phyloP scores from a whole-genome alignment of 2,888 invertebrate genomes.

The Pomacea canaliculata region DNA sequence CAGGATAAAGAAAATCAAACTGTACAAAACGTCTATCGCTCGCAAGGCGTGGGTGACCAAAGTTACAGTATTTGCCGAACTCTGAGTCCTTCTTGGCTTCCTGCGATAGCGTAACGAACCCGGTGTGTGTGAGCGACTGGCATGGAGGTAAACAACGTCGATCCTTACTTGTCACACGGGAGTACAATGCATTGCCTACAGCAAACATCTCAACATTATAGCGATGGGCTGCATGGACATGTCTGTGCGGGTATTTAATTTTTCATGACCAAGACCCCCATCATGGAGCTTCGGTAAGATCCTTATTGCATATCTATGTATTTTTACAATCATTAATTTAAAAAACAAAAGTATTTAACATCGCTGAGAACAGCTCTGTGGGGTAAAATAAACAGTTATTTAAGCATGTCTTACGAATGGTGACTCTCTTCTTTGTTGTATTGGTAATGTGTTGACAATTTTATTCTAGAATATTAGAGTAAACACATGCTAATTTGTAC shows the following conservation, averaged over 20 bases:
- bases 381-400: too few species aligned
- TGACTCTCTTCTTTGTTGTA: too few species aligned
- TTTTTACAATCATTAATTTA: too few species aligned
- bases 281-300: slow-evolving; percentile 14
- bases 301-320: too few species aligned
- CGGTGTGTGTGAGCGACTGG: slow-evolving; percentile 71
- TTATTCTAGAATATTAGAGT: too few species aligned
- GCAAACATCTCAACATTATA: slow-evolving; percentile 54
- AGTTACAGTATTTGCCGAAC: slow-evolving; percentile 78
- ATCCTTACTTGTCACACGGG: slow-evolving; percentile 74
- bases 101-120: slow-evolving; percentile 72
- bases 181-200: slow-evolving; percentile 68
- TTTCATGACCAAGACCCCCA: slow-evolving; percentile 76
- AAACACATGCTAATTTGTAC: too few species aligned
- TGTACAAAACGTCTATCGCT: slow-evolving; percentile 70
- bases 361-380: too few species aligned
- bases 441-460: too few species aligned
- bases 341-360: too few species aligned
- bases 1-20: neutral
- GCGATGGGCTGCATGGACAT: slow-evolving; percentile 81
- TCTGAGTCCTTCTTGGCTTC: slow-evolving; percentile 81
- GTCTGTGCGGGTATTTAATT: slow-evolving; percentile 83
- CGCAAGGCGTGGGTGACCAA: slow-evolving; percentile 81
- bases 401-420: too few species aligned
- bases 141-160: slow-evolving; percentile 71